Evolutionary conservation across 2,888 invertebrate genomes (phyloP).

Genomic region (Acrobasis repandana): DNA sequence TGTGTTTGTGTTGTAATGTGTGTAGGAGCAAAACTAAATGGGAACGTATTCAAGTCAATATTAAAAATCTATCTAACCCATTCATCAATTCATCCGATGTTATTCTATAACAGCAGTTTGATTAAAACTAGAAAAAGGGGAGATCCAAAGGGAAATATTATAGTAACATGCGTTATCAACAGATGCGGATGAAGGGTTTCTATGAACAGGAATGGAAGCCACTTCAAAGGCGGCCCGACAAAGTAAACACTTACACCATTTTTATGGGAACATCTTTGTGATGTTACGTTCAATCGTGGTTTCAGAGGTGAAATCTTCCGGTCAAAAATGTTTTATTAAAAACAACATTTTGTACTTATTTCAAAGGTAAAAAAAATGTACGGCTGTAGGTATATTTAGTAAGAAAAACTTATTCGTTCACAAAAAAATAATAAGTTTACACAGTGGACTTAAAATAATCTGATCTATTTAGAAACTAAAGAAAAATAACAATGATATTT

Average conservation of each 20-base stretch:
- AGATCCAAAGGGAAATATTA: conserved; percentile 37
- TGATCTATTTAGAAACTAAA: no score
- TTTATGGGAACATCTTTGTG: conserved; percentile 67
- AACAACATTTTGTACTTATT: not conserved
- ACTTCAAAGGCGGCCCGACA: conserved; percentile 73
- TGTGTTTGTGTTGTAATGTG: no score
- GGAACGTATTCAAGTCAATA: not conserved
- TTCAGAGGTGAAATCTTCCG: conserved; percentile 29
- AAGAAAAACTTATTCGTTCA: no score
- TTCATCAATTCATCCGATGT: not conserved
- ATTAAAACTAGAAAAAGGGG: conserved; percentile 43
- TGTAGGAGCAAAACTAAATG: not conserved
- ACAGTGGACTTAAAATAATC: no score
- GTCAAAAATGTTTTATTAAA: conserved; percentile 26
- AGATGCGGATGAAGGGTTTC: conserved; percentile 67
- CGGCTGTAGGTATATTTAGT: no score
- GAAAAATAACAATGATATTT: no score
- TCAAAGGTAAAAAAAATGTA: no score
- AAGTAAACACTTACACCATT: conserved; percentile 70
- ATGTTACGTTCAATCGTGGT: conserved; percentile 42
- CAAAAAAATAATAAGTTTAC: no score
- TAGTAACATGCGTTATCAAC: conserved; percentile 59
- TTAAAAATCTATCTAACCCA: not conserved
- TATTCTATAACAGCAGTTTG: conserved; percentile 10
- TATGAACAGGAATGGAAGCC: conserved; percentile 70